These are phyloP conservation scores for Brachyhypopomus gauderio DNA, from an alignment of 2,113 vertebrate species.

Conservation along the genomic window DNA sequence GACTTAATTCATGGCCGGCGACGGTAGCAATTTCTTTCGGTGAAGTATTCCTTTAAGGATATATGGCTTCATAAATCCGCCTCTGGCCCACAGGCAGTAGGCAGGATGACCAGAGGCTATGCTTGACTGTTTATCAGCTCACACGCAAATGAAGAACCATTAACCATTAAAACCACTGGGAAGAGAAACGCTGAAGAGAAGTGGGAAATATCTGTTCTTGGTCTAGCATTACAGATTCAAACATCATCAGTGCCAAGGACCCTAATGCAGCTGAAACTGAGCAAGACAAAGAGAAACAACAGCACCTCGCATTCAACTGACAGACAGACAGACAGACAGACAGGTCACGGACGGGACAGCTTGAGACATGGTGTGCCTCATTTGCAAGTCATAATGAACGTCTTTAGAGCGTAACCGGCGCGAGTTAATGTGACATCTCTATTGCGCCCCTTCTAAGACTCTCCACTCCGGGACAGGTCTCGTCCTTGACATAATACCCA, in stretches of 20 bases:
- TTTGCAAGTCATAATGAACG: constrained; percentile 51
- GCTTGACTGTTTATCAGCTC: no score
- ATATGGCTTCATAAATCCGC: no score
- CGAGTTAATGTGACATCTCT: constrained; percentile 39
- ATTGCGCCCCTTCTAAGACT: constrained; percentile 1
- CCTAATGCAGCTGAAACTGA: background rate
- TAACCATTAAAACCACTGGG: no score
- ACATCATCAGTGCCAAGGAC: background rate
- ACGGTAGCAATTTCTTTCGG: no score
- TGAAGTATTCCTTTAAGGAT: no score
- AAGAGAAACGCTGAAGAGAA: no score
- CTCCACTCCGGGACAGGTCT: constrained; percentile 41
- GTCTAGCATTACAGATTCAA: no score
- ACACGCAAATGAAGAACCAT: no score
- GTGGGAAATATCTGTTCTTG: no score
- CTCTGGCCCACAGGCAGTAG: no score
- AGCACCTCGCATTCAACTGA: background rate
- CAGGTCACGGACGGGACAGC: constrained; percentile 28
- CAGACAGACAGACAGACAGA: background rate
- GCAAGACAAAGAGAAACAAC: background rate
- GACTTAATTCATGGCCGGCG: no score
- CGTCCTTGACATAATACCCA: constrained; percentile 51
- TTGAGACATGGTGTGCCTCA: constrained; percentile 35
- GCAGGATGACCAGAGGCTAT: no score
- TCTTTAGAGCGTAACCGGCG: constrained; percentile 30